These are phyloP conservation scores for Drosophila greeni DNA, from an alignment of 2,888 invertebrate species.

Conservation along the genomic window DNA sequence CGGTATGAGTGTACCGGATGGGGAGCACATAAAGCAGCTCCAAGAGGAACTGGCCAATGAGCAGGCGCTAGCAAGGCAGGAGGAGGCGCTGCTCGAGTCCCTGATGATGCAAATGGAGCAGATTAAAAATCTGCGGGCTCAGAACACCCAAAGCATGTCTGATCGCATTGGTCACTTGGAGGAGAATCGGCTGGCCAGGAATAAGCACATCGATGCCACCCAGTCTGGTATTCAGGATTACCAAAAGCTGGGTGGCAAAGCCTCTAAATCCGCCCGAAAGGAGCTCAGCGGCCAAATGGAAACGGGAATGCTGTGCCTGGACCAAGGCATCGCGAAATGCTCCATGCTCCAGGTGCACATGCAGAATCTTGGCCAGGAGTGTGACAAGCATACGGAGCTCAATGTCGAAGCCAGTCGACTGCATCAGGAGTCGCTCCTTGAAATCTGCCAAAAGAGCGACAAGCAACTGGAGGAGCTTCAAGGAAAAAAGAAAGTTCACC, in stretches of 20 bases:
- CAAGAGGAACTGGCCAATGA: slow-evolving; percentile 55
- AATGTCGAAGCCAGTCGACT: slow-evolving; percentile 40
- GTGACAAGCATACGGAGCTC: slow-evolving; percentile 46
- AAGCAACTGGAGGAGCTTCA: slow-evolving; percentile 36
- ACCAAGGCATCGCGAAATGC: slow-evolving; percentile 59
- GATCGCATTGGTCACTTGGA: slow-evolving; percentile 65
- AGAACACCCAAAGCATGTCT: slow-evolving; percentile 64
- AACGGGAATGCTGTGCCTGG: slow-evolving; percentile 43
- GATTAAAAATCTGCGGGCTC: slow-evolving; percentile 74
- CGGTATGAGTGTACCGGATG: slow-evolving; percentile 46
- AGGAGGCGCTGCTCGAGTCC: slow-evolving; percentile 51
- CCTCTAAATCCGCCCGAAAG: slow-evolving; percentile 36
- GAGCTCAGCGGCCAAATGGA: slow-evolving; percentile 51
- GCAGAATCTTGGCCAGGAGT: slow-evolving; percentile 53
- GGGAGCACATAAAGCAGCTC: slow-evolving; percentile 51
- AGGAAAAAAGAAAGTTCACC: slow-evolving; percentile 24
- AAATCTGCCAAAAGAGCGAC: slow-evolving; percentile 37
- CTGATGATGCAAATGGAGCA: slow-evolving; percentile 78
- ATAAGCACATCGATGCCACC: slow-evolving; percentile 35
- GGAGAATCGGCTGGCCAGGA: slow-evolving; percentile 35
- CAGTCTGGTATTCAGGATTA: slow-evolving; percentile 35
- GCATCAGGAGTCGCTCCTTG: slow-evolving; percentile 36
- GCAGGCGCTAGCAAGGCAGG: slow-evolving; percentile 57
- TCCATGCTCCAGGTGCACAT: slow-evolving; percentile 60
- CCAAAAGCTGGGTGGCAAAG: slow-evolving; percentile 37